These are phyloP conservation scores for Piprites chloris DNA, from an alignment of 2,113 vertebrate species.

Conservation along the genomic window DNA sequence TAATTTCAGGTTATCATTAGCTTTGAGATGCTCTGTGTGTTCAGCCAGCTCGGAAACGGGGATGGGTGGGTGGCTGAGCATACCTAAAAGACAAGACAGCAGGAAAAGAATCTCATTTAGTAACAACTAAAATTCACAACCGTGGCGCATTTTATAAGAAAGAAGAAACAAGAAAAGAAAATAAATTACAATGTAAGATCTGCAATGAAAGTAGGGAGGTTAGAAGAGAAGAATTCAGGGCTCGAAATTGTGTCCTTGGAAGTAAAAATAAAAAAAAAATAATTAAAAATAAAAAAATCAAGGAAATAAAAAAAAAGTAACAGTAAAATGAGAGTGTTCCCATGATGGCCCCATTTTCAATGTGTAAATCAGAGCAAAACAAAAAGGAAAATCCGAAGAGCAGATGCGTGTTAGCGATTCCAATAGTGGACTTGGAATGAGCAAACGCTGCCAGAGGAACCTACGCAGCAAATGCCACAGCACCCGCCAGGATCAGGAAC, in stretches of 20 bases:
- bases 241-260: conserved; percentile 76
- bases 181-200: conserved; percentile 69
- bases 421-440: conserved; percentile 49
- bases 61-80: conserved; percentile 97
- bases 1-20: conserved; percentile 97
- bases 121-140: conserved; percentile 9
- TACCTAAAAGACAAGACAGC: conserved; percentile 78
- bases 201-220: conserved; percentile 70
- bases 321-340: conserved; percentile 49
- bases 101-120: conserved; percentile 32
- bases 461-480: conserved; percentile 25
- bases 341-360: conserved; percentile 51
- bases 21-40: conserved; percentile 94
- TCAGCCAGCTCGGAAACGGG: conserved; percentile 92
- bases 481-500: background rate
- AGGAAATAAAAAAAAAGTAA: background rate
- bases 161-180: conserved; percentile 50
- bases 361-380: conserved; percentile 46
- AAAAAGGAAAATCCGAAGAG: conserved; percentile 38
- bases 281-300: background rate
- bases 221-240: conserved; percentile 71
- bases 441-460: conserved; percentile 55
- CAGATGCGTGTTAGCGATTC: conserved; percentile 51
- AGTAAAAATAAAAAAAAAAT: background rate
- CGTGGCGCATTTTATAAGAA: background rate